phyloP scores from a whole-genome alignment of 1,140 invertebrate species.

The Saccostrea echinata region DNA sequence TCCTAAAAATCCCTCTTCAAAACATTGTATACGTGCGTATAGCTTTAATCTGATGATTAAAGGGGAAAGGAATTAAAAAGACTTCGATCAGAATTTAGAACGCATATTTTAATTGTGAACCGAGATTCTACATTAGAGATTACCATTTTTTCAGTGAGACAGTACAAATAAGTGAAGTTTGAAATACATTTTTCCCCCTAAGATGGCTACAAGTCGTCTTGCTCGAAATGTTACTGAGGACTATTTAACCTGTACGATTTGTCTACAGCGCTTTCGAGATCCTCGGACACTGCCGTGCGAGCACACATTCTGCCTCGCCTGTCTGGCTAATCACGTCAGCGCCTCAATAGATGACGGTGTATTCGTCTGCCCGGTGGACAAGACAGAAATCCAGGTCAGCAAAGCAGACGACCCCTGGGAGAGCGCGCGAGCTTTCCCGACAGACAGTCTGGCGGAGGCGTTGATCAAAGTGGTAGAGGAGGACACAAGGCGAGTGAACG shows the following conservation, averaged over 20 bases:
- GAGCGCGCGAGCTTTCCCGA: conserved; percentile 43
- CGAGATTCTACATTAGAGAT: background rate
- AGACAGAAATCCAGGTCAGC: conserved; percentile 41
- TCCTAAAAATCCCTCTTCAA: background rate
- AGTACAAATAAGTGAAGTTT: background rate
- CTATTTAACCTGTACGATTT: conserved; percentile 56
- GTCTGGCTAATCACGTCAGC: conserved; percentile 55
- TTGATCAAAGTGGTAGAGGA: conserved; percentile 46
- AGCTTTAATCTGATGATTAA: background rate
- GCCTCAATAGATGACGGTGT: conserved; percentile 4
- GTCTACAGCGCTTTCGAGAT: conserved; percentile 53
- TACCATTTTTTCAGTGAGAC: background rate
- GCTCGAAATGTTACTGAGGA: conserved; percentile 55
- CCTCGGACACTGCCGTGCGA: conserved; percentile 55
- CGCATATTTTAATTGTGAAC: background rate
- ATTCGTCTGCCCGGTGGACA: conserved; percentile 55
- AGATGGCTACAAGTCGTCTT: conserved; percentile 46
- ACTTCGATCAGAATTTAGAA: background rate
- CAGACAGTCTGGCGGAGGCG: conserved; percentile 18
- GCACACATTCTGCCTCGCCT: conserved; percentile 55
- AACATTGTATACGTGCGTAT: background rate
- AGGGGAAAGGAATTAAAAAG: background rate
- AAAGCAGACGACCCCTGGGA: conserved; percentile 46
- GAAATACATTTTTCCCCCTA: background rate
- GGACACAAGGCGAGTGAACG: background rate